Percentiles rank a stretch among this genome's conserved stretches.
Conservation (phyloP, 2,113 vertebrate genomes). For the Ivindomyrus marchei region DNA sequence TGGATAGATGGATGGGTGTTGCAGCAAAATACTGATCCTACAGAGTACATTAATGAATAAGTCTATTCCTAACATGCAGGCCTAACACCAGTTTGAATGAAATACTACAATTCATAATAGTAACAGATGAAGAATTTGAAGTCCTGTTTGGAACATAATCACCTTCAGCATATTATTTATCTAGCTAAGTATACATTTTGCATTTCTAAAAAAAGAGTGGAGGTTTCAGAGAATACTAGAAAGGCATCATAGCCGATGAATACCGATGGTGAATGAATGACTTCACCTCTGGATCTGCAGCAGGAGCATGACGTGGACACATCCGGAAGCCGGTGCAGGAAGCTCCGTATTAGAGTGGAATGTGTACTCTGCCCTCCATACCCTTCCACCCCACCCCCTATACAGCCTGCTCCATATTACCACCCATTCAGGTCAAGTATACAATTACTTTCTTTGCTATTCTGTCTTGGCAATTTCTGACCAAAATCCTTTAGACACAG, state of each 20-base stretch:
- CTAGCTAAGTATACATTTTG: constrained; percentile 4
- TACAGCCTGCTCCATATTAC: constrained; percentile 25
- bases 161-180: not conserved
- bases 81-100: not conserved
- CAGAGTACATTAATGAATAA: not conserved
- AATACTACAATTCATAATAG: not conserved
- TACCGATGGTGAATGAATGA: not conserved
- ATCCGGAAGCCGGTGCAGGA: constrained; percentile 44
- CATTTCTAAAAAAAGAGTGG: not conserved
- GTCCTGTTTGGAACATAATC: not conserved
- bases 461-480: constrained; percentile 35
- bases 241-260: not conserved
- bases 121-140: not conserved
- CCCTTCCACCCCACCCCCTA: constrained; percentile 29
- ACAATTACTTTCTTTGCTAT: constrained; percentile 28
- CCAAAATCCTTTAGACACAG: constrained; percentile 30
- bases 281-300: constrained; percentile 16
- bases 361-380: constrained; percentile 50
- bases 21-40: not conserved
- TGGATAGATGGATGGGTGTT: not conserved
- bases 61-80: not conserved
- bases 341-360: constrained; percentile 52
- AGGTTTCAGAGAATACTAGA: not conserved
- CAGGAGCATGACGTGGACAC: constrained; percentile 35
- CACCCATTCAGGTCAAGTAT: constrained; percentile 28